Conservation (phyloP, 2,797 vertebrate species). For the Anguilla pacifica region DNA sequence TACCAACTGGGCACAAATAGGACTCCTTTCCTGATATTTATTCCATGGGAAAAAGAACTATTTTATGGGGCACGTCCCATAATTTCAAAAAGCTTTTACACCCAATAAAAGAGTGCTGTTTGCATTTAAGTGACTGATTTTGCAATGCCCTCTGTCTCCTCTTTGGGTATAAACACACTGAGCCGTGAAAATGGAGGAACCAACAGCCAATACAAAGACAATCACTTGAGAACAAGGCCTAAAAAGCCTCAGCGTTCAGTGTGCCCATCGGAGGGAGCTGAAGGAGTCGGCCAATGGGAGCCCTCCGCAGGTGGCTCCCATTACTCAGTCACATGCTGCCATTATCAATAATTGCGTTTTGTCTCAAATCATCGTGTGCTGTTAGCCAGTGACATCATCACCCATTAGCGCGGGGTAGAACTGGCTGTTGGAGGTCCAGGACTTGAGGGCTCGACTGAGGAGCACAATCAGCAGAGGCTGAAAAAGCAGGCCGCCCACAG, state of each 20-base stretch:
- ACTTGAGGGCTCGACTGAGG: neutral
- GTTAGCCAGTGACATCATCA: constrained; percentile 7
- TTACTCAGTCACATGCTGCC: constrained; percentile 7
- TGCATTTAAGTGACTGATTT: neutral
- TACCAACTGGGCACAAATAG: neutral
- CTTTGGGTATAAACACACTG: neutral
- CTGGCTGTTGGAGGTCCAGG: neutral
- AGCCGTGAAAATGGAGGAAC: neutral
- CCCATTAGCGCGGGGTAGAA: neutral
- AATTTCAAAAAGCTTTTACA: neutral
- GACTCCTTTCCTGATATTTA: neutral
- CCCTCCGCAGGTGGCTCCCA: constrained; percentile 16
- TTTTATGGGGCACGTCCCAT: neutral
- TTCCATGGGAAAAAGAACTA: neutral
- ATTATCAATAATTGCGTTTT: constrained; percentile 13
- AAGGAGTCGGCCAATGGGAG: neutral
- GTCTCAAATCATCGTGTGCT: neutral
- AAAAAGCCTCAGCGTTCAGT: neutral
- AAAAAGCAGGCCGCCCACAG: neutral
- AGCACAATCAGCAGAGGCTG: neutral
- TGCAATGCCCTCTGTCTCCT: neutral
- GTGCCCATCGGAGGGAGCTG: neutral
- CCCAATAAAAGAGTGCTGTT: neutral
- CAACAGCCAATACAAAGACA: neutral
- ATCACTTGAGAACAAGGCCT: neutral